Evolutionary conservation across 2,888 invertebrate species (phyloP), one percentile per base, ranked within the genome.

Genomic region (Sepiola atlantica): DNA sequence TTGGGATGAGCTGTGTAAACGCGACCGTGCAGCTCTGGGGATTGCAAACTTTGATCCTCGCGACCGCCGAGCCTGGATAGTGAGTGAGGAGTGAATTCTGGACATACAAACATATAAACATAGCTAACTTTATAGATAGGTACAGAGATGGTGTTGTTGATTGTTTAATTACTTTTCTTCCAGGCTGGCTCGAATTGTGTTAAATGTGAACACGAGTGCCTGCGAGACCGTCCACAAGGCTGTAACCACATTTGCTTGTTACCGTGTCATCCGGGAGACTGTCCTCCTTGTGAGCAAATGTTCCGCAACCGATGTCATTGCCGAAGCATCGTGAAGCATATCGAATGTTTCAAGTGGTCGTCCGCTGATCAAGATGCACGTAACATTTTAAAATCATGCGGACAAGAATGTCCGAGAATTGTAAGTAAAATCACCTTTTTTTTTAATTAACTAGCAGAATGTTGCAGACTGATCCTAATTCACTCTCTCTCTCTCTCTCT

Each of bases 371-470:
- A 96, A 90, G 95, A 95, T 32, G 97, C 98, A 93, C 97, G 98
- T 97, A 95, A 97, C 97, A 95, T 97, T 97, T 95, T 97, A 94
- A 96, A 97, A 94, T 98, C 98, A 94, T 99, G 99, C 97, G 98
- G 98, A 90, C 98, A 98, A 97, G 98, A 98, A 95, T 99, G 99
- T 96, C 98, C 99, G 0, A 98, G 98, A 97, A 98, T 98, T 97
- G 98, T 98, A 97, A 97, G 98, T 97, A 32, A 55, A 91, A 28
- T 10, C 14, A 1, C 0, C 28, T 77, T 10, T 77, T 61, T 28
- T 24, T 28, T 24, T 28, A 28, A 28, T 28, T 61, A 28, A 61
- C 10, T 24, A 24, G 28, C 24, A 61, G 10, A 28, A 28, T 61
- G 8, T 14, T 14, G 18, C 16, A 57, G 21, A 20, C 16, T 20